phyloP scores from a whole-genome alignment of 2,888 invertebrate genomes.

The Tiphia femorata region DNA sequence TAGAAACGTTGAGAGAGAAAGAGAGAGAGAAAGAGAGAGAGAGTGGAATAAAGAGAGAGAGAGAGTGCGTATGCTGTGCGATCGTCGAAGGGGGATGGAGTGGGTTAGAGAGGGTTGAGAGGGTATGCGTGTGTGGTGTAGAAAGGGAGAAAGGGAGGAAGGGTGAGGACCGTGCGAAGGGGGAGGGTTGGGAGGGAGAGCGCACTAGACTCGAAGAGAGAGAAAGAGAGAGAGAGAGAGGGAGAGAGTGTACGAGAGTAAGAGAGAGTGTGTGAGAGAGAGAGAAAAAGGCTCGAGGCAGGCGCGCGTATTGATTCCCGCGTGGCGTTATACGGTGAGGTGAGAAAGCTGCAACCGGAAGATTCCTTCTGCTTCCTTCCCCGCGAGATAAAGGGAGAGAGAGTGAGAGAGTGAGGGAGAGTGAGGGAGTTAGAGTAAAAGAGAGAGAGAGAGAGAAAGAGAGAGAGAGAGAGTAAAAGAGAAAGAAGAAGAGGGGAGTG shows the following conservation, averaged over 20 bases:
- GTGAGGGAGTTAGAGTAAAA: background rate
- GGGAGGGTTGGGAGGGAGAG: background rate
- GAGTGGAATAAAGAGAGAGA: conserved; percentile 7
- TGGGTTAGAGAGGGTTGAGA: background rate
- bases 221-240: conserved; percentile 7
- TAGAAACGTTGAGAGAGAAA: conserved; percentile 14
- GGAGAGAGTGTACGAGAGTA: conserved; percentile 1
- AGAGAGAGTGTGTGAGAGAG: conserved; percentile 5
- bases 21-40: conserved; percentile 10
- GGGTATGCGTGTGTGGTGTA: too few species aligned
- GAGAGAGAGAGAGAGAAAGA: conserved; percentile 1
- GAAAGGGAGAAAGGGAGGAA: too few species aligned
- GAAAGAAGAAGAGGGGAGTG: conserved; percentile 16
- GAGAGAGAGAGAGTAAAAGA: background rate
- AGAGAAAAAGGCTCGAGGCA: conserved; percentile 33
- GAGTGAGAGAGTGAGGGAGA: conserved; percentile 18
- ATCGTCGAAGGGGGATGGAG: background rate
- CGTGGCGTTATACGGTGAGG: conserved; percentile 52
- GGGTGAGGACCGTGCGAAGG: background rate
- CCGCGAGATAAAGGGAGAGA: conserved; percentile 32
- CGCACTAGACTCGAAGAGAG: background rate
- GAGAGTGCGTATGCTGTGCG: background rate
- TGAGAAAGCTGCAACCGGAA: conserved; percentile 49
- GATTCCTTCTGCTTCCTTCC: conserved; percentile 43
- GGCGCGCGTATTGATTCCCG: conserved; percentile 51